These are phyloP conservation scores for Gobiocypris rarus DNA, from an alignment of 2,113 vertebrate species.

Conservation along the genomic window DNA sequence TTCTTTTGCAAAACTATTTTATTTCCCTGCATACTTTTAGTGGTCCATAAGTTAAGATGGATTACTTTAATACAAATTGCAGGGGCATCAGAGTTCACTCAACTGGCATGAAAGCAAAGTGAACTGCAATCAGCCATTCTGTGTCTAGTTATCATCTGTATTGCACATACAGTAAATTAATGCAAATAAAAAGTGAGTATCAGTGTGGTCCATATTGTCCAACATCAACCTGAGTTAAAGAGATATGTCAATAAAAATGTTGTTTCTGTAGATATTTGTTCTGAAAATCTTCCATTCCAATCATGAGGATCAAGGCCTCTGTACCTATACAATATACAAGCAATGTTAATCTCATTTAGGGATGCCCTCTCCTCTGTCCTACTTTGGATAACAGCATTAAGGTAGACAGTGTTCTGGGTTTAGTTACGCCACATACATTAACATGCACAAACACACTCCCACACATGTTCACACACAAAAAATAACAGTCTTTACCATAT, in stretches of 20 bases:
- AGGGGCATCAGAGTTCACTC: not conserved
- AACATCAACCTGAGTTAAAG: not conserved
- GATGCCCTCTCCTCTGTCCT: slow-evolving; percentile 59
- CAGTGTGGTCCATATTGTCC: not conserved
- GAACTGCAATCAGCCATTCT: not conserved
- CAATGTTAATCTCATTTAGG: slow-evolving; percentile 78
- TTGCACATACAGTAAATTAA: not conserved
- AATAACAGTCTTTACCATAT: not conserved
- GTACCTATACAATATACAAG: slow-evolving; percentile 64
- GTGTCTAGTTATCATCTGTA: not conserved
- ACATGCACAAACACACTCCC: slow-evolving; percentile 6
- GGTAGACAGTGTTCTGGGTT: slow-evolving; percentile 38
- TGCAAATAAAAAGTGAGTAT: not conserved
- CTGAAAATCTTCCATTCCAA: slow-evolving; percentile 69
- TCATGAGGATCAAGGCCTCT: slow-evolving; percentile 75
- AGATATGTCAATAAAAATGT: not conserved
- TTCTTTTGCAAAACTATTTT: slow-evolving; percentile 12
- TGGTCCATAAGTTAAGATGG: not conserved
- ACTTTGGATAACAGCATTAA: slow-evolving; percentile 59
- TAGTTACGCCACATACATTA: slow-evolving; percentile 33
- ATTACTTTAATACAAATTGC: slow-evolving; percentile 11
- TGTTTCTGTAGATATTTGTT: not conserved
- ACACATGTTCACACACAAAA: slow-evolving; percentile 25
- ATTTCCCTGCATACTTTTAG: slow-evolving; percentile 1
- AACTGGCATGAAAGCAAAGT: not conserved